Evolutionary conservation across 2,888 invertebrate species (phyloP).

Genomic region (Chloroclystis v-ata): DNA sequence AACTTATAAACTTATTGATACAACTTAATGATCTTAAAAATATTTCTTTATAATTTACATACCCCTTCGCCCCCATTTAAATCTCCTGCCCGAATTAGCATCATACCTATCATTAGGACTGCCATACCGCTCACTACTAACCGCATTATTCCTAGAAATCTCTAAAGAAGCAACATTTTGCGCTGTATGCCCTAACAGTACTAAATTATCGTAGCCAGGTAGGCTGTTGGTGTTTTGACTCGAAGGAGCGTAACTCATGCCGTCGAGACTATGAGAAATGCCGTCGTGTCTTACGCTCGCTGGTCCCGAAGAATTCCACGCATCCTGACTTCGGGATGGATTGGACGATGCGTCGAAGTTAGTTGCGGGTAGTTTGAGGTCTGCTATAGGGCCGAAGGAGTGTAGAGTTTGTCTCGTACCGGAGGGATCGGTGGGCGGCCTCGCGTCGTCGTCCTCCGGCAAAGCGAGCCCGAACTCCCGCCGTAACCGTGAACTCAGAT

Average conservation of each 20-base stretch:
- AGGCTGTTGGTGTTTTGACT: background rate
- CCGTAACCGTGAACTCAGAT: conserved; percentile 89
- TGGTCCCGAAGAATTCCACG: conserved; percentile 2
- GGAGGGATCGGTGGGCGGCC: conserved; percentile 57
- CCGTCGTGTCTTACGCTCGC: background rate
- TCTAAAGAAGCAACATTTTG: conserved; percentile 22
- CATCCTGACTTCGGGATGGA: conserved; percentile 11
- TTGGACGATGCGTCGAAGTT: conserved; percentile 11
- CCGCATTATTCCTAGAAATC: conserved; percentile 9
- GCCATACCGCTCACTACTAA: background rate
- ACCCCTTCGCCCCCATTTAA: conserved; percentile 23
- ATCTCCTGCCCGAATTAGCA: conserved; percentile 1
- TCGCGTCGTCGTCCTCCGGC: conserved; percentile 82
- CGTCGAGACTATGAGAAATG: conserved; percentile 13
- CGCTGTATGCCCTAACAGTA: conserved; percentile 21
- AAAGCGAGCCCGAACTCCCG: conserved; percentile 88
- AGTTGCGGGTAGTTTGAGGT: conserved; percentile 2
- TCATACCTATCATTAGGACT: background rate
- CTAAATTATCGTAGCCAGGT: conserved; percentile 10
- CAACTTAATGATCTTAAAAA: too few relatives aligned
- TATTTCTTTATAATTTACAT: conserved; percentile 15
- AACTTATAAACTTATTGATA: too few relatives aligned
- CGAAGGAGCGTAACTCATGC: conserved; percentile 5
- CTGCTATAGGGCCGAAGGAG: conserved; percentile 5
- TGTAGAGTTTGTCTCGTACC: conserved; percentile 31